Percentiles rank a stretch among this genome's conserved stretches.
Evolutionary conservation across 2,113 vertebrate species (phyloP).

Genomic region (Pseudopipra pipra): DNA sequence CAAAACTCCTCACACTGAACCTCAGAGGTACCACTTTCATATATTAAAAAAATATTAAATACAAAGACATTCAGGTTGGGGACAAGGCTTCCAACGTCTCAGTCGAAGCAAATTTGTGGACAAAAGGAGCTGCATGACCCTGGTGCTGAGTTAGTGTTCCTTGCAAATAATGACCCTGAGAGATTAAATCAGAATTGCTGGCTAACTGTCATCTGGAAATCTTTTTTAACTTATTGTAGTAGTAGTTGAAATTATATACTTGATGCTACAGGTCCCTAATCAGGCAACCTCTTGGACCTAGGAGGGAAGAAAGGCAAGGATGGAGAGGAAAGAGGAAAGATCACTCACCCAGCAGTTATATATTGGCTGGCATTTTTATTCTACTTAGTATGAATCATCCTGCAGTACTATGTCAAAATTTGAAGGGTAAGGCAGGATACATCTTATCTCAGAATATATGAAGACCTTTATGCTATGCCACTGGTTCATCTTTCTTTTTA

Average conservation of each 20-base stretch:
- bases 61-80: background rate
- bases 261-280: background rate
- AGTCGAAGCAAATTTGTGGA: background rate
- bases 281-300: background rate
- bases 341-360: background rate
- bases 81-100: background rate
- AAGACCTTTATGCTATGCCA: background rate
- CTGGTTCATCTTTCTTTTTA: background rate
- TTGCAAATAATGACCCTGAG: background rate
- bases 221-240: background rate
- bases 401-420: background rate
- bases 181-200: background rate
- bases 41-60: background rate
- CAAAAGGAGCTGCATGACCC: background rate
- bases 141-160: background rate
- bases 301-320: background rate
- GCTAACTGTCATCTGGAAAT: background rate
- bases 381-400: background rate
- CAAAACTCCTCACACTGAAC: background rate
- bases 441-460: background rate
- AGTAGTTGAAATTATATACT: background rate
- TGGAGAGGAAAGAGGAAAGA: background rate
- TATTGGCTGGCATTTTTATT: background rate
- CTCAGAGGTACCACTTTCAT: background rate
- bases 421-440: background rate